phyloP scores from a whole-genome alignment of 2,797 vertebrate genomes.

The Pachyuromys duprasi region DNA sequence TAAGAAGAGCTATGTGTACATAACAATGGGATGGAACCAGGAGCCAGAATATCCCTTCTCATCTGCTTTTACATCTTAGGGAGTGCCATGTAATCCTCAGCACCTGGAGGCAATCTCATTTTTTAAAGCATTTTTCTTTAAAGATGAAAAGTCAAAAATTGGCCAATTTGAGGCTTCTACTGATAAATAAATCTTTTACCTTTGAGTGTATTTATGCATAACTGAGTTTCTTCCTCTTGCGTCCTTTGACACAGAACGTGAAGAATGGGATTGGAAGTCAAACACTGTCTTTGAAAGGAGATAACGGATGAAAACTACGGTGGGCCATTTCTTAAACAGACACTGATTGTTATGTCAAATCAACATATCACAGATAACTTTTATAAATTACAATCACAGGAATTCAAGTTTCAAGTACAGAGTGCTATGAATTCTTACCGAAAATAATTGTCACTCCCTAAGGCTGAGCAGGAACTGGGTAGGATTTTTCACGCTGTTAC shows the following conservation, averaged over 20 bases:
- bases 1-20: slow-evolving; percentile 73
- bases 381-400: slow-evolving; percentile 66
- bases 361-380: slow-evolving; percentile 57
- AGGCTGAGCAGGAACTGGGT: background rate
- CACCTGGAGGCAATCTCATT: slow-evolving; percentile 74
- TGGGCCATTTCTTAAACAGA: slow-evolving; percentile 63
- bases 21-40: slow-evolving; percentile 69
- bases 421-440: slow-evolving; percentile 48
- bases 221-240: slow-evolving; percentile 33
- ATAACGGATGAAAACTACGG: slow-evolving; percentile 18
- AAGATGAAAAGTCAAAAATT: slow-evolving; percentile 71
- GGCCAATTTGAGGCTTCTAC: slow-evolving; percentile 64
- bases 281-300: slow-evolving; percentile 46
- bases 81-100: slow-evolving; percentile 67
- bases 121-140: slow-evolving; percentile 69
- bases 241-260: slow-evolving; percentile 53
- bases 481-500: background rate
- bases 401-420: slow-evolving; percentile 63
- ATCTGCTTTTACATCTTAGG: slow-evolving; percentile 75
- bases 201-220: slow-evolving; percentile 61
- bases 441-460: slow-evolving; percentile 45
- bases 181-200: slow-evolving; percentile 74
- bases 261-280: slow-evolving; percentile 52
- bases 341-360: slow-evolving; percentile 63
- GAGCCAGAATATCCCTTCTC: slow-evolving; percentile 75